Evolutionary conservation across 2,888 invertebrate species (phyloP).

Genomic region (Theretra japonica): DNA sequence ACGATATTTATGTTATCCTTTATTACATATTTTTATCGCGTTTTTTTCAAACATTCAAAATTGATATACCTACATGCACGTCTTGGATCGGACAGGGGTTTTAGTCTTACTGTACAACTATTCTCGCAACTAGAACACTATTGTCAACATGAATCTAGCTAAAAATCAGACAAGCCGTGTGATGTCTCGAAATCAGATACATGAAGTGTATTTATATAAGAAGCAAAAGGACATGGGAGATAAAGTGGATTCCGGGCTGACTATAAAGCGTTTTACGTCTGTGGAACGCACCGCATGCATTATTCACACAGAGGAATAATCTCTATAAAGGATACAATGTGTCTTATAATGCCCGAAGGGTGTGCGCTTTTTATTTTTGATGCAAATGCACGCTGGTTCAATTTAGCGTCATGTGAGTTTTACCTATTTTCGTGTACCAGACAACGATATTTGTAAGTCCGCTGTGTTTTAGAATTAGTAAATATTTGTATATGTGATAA

Average conservation of each 20-base stretch:
- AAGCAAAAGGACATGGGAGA: slow-evolving; percentile 44
- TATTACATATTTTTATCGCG: too few species aligned
- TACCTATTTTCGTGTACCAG: neutral
- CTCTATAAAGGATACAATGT: slow-evolving; percentile 56
- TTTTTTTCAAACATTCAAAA: too few species aligned
- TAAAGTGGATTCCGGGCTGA: slow-evolving; percentile 51
- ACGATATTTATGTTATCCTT: too few species aligned
- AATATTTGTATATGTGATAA: too few species aligned
- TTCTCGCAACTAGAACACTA: neutral
- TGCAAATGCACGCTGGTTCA: slow-evolving; percentile 59
- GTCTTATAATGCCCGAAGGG: slow-evolving; percentile 48
- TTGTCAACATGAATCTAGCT: neutral
- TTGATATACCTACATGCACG: too few species aligned
- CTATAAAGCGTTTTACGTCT: slow-evolving; percentile 58
- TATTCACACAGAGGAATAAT: slow-evolving; percentile 59
- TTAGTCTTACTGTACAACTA: neutral
- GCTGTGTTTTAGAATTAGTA: too few species aligned
- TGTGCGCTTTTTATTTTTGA: slow-evolving; percentile 59
- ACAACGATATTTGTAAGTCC: neutral
- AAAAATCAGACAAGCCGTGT: neutral
- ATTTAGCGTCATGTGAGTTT: slow-evolving; percentile 43
- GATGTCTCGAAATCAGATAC: slow-evolving; percentile 22
- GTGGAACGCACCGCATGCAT: slow-evolving; percentile 53
- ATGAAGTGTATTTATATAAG: slow-evolving; percentile 36
- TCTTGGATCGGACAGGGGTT: too few species aligned